phyloP scores from a whole-genome alignment of 2,888 invertebrate species.

The Hybos culiciformis region DNA sequence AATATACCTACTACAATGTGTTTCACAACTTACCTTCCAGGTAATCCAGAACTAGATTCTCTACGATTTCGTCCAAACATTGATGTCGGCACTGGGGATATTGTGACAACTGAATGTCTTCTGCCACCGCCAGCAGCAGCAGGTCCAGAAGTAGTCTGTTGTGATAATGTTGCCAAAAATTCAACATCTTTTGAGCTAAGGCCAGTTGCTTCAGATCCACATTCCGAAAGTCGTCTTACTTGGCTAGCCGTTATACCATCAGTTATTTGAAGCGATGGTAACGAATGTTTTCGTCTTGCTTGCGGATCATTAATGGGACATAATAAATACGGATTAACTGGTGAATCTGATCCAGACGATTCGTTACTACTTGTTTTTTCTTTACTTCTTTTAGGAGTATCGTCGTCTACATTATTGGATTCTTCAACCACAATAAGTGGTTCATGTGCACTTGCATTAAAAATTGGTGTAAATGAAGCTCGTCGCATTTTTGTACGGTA shows the following conservation, averaged over 20 bases:
- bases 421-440: conserved; percentile 76
- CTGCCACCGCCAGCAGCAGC: conserved; percentile 56
- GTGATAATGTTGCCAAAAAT: conserved; percentile 70
- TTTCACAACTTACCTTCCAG: conserved; percentile 36
- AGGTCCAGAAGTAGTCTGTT: conserved; percentile 46
- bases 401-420: conserved; percentile 50
- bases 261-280: conserved; percentile 72
- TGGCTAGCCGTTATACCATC: conserved; percentile 78
- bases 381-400: conserved; percentile 46
- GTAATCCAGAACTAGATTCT: conserved; percentile 68
- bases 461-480: conserved; percentile 49
- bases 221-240: conserved; percentile 67
- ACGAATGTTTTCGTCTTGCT: conserved; percentile 64
- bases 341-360: conserved; percentile 56
- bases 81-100: conserved; percentile 64
- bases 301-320: conserved; percentile 65
- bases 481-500: conserved; percentile 43
- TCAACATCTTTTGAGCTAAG: conserved; percentile 66
- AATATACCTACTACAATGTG: too few species aligned
- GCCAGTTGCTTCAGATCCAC: conserved; percentile 58
- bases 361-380: conserved; percentile 37
- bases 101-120: conserved; percentile 75
- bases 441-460: conserved; percentile 46
- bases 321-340: conserved; percentile 65
- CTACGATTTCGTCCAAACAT: conserved; percentile 69